Base-by-base conservation (phyloP, 2,797 vertebrate species). In the Periparus ater region DNA sequence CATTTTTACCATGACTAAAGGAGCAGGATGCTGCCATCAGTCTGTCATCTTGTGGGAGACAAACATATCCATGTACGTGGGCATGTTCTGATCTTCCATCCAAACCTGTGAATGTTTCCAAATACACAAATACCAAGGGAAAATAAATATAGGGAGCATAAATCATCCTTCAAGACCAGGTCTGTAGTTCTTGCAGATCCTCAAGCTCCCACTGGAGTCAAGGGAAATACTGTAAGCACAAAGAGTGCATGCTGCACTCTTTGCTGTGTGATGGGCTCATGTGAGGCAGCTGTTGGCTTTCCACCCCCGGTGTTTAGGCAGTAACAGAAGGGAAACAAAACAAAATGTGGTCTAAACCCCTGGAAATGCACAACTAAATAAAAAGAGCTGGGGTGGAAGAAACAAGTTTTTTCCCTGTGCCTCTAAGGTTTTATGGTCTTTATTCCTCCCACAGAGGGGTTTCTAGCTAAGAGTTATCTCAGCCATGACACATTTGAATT, bases 51-150 rank as follows among this genome's bases (percentile, higher is more conserved):
- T 47, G 21, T 29, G 30, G 42, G 21, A 85, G 13, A 36, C 30
- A 47, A 62, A 67, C 11, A 9, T 6, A 7, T 3, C 30, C 8
- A 6, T 1, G 5, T 34, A 47, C 1, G 0, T 13, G 42, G 47
- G 42, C 44, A 44, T 5, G 11, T 11, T 55, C 14, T 1, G 0
- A 66, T 53, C 70, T 70, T 54, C 44, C 66, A 60, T 42, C 40
- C 60, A 60, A 54, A 55, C 15, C 32, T 26, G 9, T 48, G 23
- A 79, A 42, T 26, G 10, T 22, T 83, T 73, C 60, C 70, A 84
- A 92, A 58, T 13, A n/a, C 53, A 71, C 21, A 74, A 63, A 77
- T 51, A 42, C 40, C 34, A 54, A 13, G 22, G 54, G n/a, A 77
- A 88, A 88, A 85, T 42, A 73, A 86, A 62, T 61, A 66, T 3